phyloP scores from a whole-genome alignment of 2,888 invertebrate genomes.

The Flexamia atlantica region DNA sequence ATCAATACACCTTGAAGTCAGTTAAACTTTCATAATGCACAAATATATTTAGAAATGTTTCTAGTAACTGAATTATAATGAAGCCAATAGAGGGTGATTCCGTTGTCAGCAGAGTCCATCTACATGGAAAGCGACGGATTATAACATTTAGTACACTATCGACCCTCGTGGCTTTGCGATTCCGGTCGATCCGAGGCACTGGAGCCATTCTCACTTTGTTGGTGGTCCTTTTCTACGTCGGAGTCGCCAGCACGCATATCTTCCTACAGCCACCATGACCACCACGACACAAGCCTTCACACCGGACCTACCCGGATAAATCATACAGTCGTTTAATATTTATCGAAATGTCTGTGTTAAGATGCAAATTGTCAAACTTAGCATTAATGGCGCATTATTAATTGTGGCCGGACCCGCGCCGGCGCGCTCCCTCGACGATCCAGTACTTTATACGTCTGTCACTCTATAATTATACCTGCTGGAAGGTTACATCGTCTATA shows the following conservation, averaged over 20 bases:
- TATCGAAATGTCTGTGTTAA: not conserved
- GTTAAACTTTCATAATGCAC: too few species aligned
- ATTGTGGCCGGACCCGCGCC: not conserved
- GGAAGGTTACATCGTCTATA: not conserved
- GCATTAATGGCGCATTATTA: constrained; percentile 5
- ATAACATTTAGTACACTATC: too few species aligned
- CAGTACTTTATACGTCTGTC: not conserved
- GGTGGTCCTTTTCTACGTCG: not conserved
- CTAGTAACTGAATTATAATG: too few species aligned
- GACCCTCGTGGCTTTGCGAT: too few species aligned
- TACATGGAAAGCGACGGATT: too few species aligned
- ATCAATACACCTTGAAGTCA: too few species aligned
- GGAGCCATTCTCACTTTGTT: not conserved
- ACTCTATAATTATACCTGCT: constrained; percentile 13
- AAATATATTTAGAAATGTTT: too few species aligned
- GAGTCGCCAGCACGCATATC: not conserved
- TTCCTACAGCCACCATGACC: not conserved
- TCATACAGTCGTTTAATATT: not conserved
- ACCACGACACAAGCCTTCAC: not conserved
- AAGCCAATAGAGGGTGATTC: too few species aligned
- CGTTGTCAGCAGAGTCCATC: too few species aligned
- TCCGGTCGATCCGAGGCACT: too few species aligned
- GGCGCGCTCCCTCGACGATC: not conserved
- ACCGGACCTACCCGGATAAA: not conserved
- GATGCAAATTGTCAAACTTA: constrained; percentile 1